Conservation (phyloP, 2,797 vertebrate genomes). For the Tapera naevia region DNA sequence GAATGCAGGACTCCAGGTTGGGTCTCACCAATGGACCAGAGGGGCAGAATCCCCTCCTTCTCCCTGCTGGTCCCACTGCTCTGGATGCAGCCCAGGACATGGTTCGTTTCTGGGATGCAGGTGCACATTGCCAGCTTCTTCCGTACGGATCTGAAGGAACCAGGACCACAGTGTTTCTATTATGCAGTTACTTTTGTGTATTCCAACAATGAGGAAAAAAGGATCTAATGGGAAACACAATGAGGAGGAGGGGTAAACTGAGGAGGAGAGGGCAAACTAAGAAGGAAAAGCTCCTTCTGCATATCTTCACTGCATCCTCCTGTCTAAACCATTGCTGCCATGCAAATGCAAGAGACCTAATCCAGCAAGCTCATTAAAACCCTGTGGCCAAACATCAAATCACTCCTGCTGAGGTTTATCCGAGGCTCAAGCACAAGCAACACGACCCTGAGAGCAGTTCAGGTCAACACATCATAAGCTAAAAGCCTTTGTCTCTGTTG, state of each 20-base stretch:
- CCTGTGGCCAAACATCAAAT: neutral
- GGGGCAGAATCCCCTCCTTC: no score
- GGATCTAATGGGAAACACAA: neutral
- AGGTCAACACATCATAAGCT: neutral
- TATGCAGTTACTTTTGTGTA: no score
- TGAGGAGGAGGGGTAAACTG: neutral
- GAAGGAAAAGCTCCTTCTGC: neutral
- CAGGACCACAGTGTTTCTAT: neutral
- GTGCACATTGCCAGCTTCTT: no score
- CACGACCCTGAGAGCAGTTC: neutral
- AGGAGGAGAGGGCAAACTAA: neutral
- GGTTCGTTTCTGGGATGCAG: no score
- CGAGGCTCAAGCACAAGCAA: neutral
- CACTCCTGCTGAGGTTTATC: neutral
- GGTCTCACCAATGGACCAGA: no score
- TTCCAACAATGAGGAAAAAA: rapidly evolving
- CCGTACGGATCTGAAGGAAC: no score
- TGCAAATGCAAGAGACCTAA: no score
- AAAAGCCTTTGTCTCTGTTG: neutral
- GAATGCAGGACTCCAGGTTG: no score
- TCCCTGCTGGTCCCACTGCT: no score
- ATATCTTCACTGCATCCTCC: neutral
- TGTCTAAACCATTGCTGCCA: neutral
- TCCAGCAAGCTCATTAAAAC: neutral
- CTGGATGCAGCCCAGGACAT: no score